Evolutionary conservation across 1,140 invertebrate species (phyloP), one percentile per base, ranked within the genome.

Genomic region (Bradynema listronoti): DNA sequence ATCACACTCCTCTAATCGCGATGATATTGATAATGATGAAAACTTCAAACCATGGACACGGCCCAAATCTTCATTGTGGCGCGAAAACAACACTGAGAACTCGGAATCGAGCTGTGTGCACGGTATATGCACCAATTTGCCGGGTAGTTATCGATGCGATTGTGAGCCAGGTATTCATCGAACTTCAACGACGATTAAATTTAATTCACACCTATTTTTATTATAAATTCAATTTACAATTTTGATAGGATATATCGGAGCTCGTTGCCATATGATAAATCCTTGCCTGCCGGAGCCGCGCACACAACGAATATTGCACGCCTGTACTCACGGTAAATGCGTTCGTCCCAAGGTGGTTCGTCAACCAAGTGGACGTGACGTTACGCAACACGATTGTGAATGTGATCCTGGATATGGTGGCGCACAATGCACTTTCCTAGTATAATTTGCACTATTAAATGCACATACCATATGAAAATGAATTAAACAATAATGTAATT

Each of bases 321-420:
- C 63, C 27, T 76, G 73, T 60, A 68, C 69, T 9, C 73, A 76
- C 45, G 73, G 73, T 19, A 36, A 45, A 11, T 76, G 73, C 54
- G 58, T 74, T 9, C 58, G 65, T 52, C 71, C 72, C 4, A 43
- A 45, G 1, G 71, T 77, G 34, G 25, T 58, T 11, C 30, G 34
- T 9, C 14, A 39, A 14, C 16, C 49, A 24, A 60, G 55, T 24
- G 70, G 50, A 7, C n/a, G 36, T 22, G 56, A 73, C 51, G 50
- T 57, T 16, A 41, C 66, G 16, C 58, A 72, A 36, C 63, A 78
- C 50, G 72, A 76, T 9, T 77, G 74, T 46, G 62, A 70, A 11
- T 75, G 73, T 50, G 29, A 56, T 24, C 46, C 62, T 51, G 68
- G 72, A 1, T 75, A 68, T 51, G 52, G 58, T 1, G 73, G 73